Conservation (phyloP, 2,797 vertebrate genomes). For the Dromococcyx pavoninus region DNA sequence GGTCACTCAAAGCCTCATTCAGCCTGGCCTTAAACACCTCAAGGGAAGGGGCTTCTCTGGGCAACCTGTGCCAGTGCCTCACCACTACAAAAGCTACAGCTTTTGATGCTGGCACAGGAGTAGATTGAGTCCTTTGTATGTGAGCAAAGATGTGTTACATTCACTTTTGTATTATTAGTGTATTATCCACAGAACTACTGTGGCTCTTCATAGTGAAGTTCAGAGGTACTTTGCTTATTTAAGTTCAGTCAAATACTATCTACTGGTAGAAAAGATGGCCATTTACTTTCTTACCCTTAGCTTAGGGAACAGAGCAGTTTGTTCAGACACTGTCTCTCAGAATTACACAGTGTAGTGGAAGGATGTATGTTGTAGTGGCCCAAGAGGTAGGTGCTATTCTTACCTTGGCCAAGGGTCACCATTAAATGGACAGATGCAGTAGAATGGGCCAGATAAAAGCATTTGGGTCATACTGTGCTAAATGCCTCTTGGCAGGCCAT, state of each 20-base stretch:
- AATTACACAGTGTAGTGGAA: fast-evolving
- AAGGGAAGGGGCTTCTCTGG: no score
- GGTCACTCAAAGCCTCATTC: no score
- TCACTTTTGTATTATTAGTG: neutral
- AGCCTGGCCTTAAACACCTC: no score
- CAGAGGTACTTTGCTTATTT: neutral
- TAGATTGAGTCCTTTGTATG: neutral
- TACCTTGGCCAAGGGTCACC: no score
- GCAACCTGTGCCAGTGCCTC: no score
- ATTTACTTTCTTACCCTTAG: neutral
- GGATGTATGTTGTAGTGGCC: fast-evolving
- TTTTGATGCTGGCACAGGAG: neutral
- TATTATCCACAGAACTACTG: neutral
- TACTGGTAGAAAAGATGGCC: neutral
- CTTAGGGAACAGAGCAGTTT: neutral
- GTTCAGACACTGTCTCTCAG: fast-evolving
- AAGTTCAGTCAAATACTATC: neutral
- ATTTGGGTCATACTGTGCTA: fast-evolving
- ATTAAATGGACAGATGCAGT: neutral
- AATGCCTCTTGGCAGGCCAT: fast-evolving
- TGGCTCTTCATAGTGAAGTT: neutral
- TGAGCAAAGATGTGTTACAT: neutral
- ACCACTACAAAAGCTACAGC: neutral
- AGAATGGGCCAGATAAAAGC: neutral
- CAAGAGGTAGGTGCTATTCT: neutral